These are phyloP conservation scores for Lacerta bilineata DNA, from an alignment of 2,797 vertebrate genomes.

Conservation along the genomic window DNA sequence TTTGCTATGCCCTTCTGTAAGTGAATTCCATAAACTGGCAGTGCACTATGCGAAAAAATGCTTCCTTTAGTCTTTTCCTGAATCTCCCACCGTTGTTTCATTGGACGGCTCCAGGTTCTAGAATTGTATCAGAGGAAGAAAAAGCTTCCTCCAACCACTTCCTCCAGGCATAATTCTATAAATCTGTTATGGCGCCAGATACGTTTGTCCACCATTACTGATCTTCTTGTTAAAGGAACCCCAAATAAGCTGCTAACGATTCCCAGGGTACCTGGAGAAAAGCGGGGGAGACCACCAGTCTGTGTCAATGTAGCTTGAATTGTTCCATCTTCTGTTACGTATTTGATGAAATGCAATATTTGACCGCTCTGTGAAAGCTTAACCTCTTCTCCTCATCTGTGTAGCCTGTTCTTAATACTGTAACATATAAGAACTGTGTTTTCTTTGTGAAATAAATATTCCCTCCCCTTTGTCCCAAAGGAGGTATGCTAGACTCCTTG, in stretches of 20 bases:
- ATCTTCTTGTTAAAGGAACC: background rate
- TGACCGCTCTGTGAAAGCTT: constrained; percentile 14
- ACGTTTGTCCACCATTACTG: background rate
- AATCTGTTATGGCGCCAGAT: background rate
- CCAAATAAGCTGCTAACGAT: background rate
- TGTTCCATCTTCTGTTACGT: background rate
- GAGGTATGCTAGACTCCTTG: background rate
- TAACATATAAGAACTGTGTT: background rate
- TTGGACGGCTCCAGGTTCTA: background rate
- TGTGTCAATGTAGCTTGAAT: background rate
- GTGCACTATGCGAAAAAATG: background rate
- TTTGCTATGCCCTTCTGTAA: background rate
- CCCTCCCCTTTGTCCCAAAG: too few relatives aligned
- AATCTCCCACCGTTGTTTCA: background rate
- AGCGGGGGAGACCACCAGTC: background rate
- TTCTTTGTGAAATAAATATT: too few relatives aligned
- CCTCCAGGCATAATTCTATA: background rate
- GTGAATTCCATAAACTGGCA: background rate
- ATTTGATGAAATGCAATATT: background rate
- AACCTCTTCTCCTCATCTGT: background rate
- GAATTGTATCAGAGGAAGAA: background rate
- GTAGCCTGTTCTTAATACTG: constrained; percentile 2
- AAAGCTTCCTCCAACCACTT: background rate
- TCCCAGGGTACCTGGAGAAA: background rate
- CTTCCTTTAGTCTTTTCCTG: background rate